Evolutionary conservation across 2,113 vertebrate species (phyloP).

Genomic region (Australoheros scitulus): DNA sequence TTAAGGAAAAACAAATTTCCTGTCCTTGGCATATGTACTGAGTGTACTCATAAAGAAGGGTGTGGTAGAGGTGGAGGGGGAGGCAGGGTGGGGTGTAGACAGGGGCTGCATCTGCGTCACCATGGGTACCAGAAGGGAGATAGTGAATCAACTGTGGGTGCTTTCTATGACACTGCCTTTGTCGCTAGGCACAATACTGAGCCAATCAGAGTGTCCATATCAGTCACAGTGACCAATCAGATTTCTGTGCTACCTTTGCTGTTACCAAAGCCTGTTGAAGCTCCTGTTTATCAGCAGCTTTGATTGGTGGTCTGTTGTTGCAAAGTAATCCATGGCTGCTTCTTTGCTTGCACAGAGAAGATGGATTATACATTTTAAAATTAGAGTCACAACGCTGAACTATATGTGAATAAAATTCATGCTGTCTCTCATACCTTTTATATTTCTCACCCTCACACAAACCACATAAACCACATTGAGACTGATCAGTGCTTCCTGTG

Average conservation of each 20-base stretch:
- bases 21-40: constrained; percentile 39
- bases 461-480: neutral
- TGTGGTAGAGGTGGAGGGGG: constrained; percentile 16
- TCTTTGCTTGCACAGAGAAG: neutral
- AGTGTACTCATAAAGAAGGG: constrained; percentile 33
- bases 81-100: constrained; percentile 37
- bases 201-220: constrained; percentile 62
- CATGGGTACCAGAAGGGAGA: constrained; percentile 60
- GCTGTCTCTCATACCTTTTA: neutral
- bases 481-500: neutral
- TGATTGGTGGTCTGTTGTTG: constrained; percentile 23
- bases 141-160: constrained; percentile 59
- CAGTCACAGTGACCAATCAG: constrained; percentile 64
- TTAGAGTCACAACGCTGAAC: neutral
- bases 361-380: neutral
- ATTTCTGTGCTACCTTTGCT: constrained; percentile 13
- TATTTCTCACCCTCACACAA: neutral
- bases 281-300: constrained; percentile 21
- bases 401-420: neutral
- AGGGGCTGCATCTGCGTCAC: constrained; percentile 61
- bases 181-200: constrained; percentile 59
- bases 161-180: constrained; percentile 55
- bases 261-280: neutral
- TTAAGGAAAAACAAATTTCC: neutral
- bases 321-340: neutral